Evolutionary conservation across 2,888 invertebrate species (phyloP), one percentile per base, ranked within the genome.

Genomic region (Lithophane semibrunnea): DNA sequence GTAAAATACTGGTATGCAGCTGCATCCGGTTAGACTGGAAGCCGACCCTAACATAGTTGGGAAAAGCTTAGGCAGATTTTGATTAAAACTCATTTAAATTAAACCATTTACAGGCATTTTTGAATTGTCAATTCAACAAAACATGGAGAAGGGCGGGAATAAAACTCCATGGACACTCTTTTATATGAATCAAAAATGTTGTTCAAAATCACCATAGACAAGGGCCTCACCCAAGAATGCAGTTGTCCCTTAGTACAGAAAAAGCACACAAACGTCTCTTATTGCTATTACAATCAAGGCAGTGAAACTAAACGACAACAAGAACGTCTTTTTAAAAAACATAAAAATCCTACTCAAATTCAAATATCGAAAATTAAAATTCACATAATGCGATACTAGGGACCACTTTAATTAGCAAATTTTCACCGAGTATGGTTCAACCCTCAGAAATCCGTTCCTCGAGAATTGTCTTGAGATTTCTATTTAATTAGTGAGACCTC

Each of bases 391-490:
- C 0, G 44, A 37, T 70, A 74, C 83, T 71, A 47, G 80, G 79
- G 82, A 77, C 66, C 66, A 60, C 44, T 3, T 72, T 67, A 77
- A 80, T 67, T 76, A 9, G 21, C 37, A 71, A 88, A 88, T 82
- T 88, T 85, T 79, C 91, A 84, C 88, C 84, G 82, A 86, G 92
- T 94, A 90, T 92, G 91, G 72, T 82, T 71, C 61, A 47, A 69
- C 84, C 71, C 64, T 67, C 79, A 80, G 83, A 92, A 94, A 94
- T 94, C 94, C 92, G 92, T 88, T 89, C 88, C 83, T 79, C 73
- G 90, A 82, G 93, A 94, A 95, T 95, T 94, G 95, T 95, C 95
- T 95, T 94, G 96, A 96, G 96, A 95, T 92, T 93, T 90, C 91
- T 92, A 95, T 94, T 96, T 95, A 95, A 96, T 95, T 95, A 96